Evolutionary conservation across 1,140 invertebrate genomes (phyloP).

Genomic region (Rhyacophila brunnea): DNA sequence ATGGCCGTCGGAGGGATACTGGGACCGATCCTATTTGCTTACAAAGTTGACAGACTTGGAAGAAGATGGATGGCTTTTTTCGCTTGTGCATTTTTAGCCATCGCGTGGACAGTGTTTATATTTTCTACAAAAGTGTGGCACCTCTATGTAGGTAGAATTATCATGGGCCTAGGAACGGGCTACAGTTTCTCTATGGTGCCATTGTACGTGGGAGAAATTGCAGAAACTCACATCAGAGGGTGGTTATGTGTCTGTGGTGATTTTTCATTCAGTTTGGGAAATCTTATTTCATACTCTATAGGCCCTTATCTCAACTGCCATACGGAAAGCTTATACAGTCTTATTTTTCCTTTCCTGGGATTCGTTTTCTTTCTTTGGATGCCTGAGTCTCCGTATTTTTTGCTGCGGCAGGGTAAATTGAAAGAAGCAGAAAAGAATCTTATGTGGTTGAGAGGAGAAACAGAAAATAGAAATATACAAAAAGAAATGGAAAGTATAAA

Average conservation of each 20-base stretch:
- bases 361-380: slow-evolving; percentile 60
- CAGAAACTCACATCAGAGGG: slow-evolving; percentile 10
- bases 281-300: not conserved
- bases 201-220: slow-evolving; percentile 12
- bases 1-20: slow-evolving; percentile 51
- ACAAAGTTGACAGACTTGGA: slow-evolving; percentile 57
- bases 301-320: slow-evolving; percentile 3
- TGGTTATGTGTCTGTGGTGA: not conserved
- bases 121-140: slow-evolving; percentile 7
- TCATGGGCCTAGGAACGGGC: slow-evolving; percentile 5
- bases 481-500: slow-evolving; percentile 39
- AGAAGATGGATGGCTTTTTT: slow-evolving; percentile 45
- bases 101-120: slow-evolving; percentile 2
- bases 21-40: slow-evolving; percentile 48
- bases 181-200: slow-evolving; percentile 3
- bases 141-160: slow-evolving; percentile 5
- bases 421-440: slow-evolving; percentile 56
- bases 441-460: slow-evolving; percentile 63
- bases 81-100: not conserved
- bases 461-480: not conserved
- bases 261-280: not conserved
- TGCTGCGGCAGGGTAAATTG: slow-evolving; percentile 56
- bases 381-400: slow-evolving; percentile 69
- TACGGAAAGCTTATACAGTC: slow-evolving; percentile 18
- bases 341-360: slow-evolving; percentile 58